A percentile compares a stretch with the other conserved stretches of the same genome.
Evolutionary conservation across 2,888 invertebrate species (phyloP).

Genomic region (Mechanitis messenoides): DNA sequence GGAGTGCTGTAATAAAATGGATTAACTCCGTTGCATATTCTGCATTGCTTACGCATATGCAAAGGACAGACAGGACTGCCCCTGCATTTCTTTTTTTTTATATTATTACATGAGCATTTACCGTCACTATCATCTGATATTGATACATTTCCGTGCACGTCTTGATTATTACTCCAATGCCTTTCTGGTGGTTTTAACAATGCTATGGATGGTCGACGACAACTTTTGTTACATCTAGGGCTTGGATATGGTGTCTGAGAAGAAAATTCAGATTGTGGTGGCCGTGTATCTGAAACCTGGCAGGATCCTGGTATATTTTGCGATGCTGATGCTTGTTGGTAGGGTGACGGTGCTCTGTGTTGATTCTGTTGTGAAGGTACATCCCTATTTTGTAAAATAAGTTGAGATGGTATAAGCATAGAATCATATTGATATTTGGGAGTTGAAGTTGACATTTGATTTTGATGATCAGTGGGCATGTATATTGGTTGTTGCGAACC

Average conservation of each 20-base stretch:
- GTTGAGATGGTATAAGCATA: neutral
- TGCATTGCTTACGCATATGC: slow-evolving; percentile 17
- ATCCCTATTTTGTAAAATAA: neutral
- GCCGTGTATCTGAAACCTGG: neutral
- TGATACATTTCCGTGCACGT: neutral
- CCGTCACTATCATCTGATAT: slow-evolving; percentile 2
- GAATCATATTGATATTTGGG: neutral
- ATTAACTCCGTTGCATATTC: slow-evolving; percentile 14
- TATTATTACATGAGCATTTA: slow-evolving; percentile 16
- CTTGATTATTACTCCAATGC: neutral
- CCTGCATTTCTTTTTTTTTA: slow-evolving; percentile 9
- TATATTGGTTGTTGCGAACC: neutral
- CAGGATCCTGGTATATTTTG: neutral
- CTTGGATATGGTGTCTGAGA: neutral
- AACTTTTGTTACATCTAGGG: slow-evolving; percentile 3
- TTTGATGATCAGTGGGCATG: neutral
- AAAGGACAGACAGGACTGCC: slow-evolving; percentile 8
- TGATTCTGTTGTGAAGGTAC: neutral
- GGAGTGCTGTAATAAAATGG: slow-evolving; percentile 14
- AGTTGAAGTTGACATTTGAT: neutral
- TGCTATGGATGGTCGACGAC: slow-evolving; percentile 19
- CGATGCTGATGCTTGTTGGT: neutral
- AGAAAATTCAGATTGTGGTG: neutral
- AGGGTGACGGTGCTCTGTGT: neutral
- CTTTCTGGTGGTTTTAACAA: slow-evolving; percentile 12